phyloP scores from a whole-genome alignment of 2,797 vertebrate genomes.

The Taenioides sp. region DNA sequence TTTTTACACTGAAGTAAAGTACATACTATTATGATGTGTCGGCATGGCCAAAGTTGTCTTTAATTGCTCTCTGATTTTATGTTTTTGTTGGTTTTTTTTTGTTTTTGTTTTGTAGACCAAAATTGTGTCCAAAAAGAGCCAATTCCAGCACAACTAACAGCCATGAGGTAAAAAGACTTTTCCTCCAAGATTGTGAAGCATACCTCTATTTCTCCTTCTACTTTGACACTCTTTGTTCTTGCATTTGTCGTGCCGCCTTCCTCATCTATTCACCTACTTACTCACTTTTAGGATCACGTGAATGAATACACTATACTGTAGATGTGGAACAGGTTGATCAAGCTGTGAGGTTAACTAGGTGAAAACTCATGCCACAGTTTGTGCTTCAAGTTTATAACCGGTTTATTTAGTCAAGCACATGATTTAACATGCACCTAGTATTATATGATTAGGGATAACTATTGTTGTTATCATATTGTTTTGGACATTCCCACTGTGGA shows the following conservation, averaged over 20 bases:
- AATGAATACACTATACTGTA: constrained; percentile 1
- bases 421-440: neutral
- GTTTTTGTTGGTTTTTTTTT: constrained; percentile 13
- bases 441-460: neutral
- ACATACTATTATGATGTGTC: neutral
- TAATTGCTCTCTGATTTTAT: constrained; percentile 50
- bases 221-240: constrained; percentile 25
- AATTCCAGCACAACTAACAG: constrained; percentile 71
- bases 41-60: constrained; percentile 9
- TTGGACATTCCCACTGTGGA: neutral
- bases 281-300: constrained; percentile 20
- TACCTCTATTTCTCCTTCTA: constrained; percentile 51
- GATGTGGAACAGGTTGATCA: constrained; percentile 22
- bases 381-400: neutral
- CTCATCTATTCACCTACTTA: constrained; percentile 3
- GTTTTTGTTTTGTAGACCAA: constrained; percentile 75
- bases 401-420: neutral
- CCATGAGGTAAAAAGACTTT: constrained; percentile 73
- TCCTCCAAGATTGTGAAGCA: constrained; percentile 39
- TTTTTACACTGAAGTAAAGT: no score
- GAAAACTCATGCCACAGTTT: neutral
- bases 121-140: constrained; percentile 77
- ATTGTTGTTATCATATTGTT: neutral
- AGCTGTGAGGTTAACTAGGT: neutral
- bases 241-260: constrained; percentile 10